Evolutionary conservation across 2,888 invertebrate species (phyloP), one percentile per base, ranked within the genome.

Genomic region (Eristalis arbustorum): DNA sequence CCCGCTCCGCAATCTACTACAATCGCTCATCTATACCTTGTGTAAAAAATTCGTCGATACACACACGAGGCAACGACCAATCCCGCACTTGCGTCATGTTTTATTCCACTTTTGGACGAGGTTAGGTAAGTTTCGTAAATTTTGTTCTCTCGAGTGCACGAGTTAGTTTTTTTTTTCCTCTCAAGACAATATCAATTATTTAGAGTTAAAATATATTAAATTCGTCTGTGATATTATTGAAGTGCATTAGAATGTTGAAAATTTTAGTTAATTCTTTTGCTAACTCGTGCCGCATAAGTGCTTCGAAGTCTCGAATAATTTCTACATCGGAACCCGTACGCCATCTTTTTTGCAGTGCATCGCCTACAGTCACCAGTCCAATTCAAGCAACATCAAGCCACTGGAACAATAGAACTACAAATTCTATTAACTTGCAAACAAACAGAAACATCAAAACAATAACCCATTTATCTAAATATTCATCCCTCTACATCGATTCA

Each of bases 71-170:
- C 75, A 83, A 42, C 82, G 76, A 66, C 76, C 71, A 83, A 64
- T 84, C 42, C 72, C 74, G 69, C 73, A 84, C 83, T 88, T 90
- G 89, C 89, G 90, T 90, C 90, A 90, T 88, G 72, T 84, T 88
- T 88, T 84, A 88, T 90, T 90, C 90, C 89, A 90, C 89, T 89
- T 92, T 91, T 91, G 91, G 91, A 91, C 91, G 91, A 92, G 91
- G 91, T 92, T 92, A 92, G 92, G 92, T 92, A 92, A 92, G 92
- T 91, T 91, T 90, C 87, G 82, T 40, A 88, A 89, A 89, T 89
- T 89, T 89, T 89, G 73, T 89, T 59, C 31, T 80, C 63, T 68
- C 42, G 69, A 18, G 66, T 88, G 90, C 91, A 90, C 90, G 89
- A 89, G 90, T 89, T 78, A 63, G 68, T 42, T 77, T 42, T 42